These are phyloP conservation scores for Abrostola tripartita DNA, from an alignment of 2,888 invertebrate genomes.

Conservation along the genomic window DNA sequence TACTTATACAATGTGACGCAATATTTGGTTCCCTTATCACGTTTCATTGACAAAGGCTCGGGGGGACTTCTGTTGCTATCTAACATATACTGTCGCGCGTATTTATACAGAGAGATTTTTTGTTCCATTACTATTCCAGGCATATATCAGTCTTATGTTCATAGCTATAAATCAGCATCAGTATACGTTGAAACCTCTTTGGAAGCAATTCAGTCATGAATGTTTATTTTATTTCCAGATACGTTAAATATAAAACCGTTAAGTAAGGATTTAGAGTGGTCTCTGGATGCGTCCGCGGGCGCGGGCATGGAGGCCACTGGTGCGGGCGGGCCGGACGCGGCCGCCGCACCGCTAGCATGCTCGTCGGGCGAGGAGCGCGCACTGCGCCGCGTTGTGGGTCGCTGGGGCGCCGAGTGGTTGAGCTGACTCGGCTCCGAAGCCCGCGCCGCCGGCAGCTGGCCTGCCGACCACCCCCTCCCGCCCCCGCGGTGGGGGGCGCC, in stretches of 20 bases:
- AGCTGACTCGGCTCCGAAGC: constrained; percentile 95
- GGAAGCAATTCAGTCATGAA: background rate
- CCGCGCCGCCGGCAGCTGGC: constrained; percentile 76
- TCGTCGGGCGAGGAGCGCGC: constrained; percentile 83
- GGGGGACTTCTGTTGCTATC: background rate
- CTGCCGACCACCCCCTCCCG: constrained; percentile 84
- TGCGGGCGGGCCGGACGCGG: constrained; percentile 70
- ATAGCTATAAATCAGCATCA: no score
- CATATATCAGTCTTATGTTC: no score
- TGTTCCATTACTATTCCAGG: background rate
- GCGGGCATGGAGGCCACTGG: constrained; percentile 81
- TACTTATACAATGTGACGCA: constrained; percentile 21
- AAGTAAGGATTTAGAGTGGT: constrained; percentile 85
- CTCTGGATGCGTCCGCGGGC: constrained; percentile 79
- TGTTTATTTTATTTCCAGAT: constrained; percentile 66
- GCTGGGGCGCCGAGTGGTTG: constrained; percentile 98
- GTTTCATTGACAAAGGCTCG: constrained; percentile 13
- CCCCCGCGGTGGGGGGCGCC: constrained; percentile 83
- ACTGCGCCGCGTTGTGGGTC: constrained; percentile 90
- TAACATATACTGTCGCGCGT: background rate
- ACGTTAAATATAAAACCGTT: constrained; percentile 88
- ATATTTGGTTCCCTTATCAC: constrained; percentile 4
- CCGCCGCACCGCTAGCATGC: constrained; percentile 71
- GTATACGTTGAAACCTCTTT: background rate
- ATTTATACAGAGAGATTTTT: background rate